Conservation (phyloP, 2,888 invertebrate genomes). For the Ditula angustiorana region DNA sequence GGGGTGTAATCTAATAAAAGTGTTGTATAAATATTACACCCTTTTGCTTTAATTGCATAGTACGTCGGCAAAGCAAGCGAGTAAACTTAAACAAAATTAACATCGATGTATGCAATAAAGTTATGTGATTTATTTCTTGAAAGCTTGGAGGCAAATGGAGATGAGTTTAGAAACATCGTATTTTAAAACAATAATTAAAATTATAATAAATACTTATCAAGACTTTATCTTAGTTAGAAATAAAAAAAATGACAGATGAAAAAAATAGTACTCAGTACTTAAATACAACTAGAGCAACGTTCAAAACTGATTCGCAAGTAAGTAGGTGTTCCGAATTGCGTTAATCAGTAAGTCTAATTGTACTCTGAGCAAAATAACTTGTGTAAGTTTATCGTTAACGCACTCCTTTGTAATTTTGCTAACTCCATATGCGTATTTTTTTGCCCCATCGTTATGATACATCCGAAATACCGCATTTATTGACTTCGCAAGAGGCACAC, state of each 20-base stretch:
- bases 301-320: too few relatives aligned
- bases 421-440: conserved; percentile 29
- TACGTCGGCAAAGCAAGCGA: conserved; percentile 37
- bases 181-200: too few relatives aligned
- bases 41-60: conserved; percentile 54
- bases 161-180: not conserved
- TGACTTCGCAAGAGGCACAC: conserved; percentile 49
- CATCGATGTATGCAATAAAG: conserved; percentile 33
- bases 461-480: conserved; percentile 44
- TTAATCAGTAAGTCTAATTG: too few relatives aligned
- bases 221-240: too few relatives aligned
- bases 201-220: too few relatives aligned
- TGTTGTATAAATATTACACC: conserved; percentile 67
- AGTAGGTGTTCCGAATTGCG: too few relatives aligned
- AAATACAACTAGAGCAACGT: too few relatives aligned
- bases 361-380: too few relatives aligned
- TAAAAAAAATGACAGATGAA: too few relatives aligned
- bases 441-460: conserved; percentile 28
- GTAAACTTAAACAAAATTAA: conserved; percentile 24
- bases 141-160: not conserved
- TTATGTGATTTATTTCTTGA: too few relatives aligned
- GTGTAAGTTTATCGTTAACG: not conserved
- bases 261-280: too few relatives aligned
- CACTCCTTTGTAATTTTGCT: conserved; percentile 44
- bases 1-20: conserved; percentile 67